A percentile compares a stretch with the other conserved stretches of the same genome.
Evolutionary conservation across 37 sponge, comb jelly and placozoan genomes (phyloP).

Genomic region (Spongilla lacustris): DNA sequence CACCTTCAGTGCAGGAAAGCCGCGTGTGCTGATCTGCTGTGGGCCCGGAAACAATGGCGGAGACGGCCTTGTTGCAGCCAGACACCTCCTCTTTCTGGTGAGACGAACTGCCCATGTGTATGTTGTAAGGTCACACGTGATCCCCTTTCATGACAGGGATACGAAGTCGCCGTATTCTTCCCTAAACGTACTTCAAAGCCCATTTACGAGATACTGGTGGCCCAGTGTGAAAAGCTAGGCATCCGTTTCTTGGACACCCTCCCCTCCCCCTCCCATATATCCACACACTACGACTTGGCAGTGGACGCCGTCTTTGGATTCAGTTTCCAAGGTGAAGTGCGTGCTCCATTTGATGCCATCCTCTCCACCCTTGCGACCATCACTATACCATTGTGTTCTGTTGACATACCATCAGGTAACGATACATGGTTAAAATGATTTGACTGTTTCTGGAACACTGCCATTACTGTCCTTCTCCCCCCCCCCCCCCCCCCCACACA

Average conservation of each 20-base stretch:
- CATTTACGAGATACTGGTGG: conserved; percentile 69
- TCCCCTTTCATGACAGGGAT: conserved; percentile 46
- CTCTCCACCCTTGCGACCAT: conserved; percentile 55
- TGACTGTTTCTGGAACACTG: too few relatives aligned
- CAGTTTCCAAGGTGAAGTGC: conserved; percentile 86
- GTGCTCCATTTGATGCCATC: conserved; percentile 87
- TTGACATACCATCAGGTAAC: conserved; percentile 96
- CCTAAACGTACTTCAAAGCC: conserved; percentile 84
- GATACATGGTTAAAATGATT: background rate
- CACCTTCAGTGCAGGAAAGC: background rate
- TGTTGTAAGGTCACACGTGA: too few relatives aligned
- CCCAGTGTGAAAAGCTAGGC: conserved; percentile 75
- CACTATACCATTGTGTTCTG: conserved; percentile 77
- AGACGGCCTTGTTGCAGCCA: conserved; percentile 95
- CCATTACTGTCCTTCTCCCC: too few relatives aligned
- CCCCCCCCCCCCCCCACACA: background rate
- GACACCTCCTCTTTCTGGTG: conserved; percentile 87
- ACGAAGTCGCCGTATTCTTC: conserved; percentile 69
- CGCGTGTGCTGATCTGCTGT: conserved; percentile 80
- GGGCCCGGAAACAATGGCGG: conserved; percentile 99
- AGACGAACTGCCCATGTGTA: conserved; percentile 3
- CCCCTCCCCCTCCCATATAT: conserved; percentile 52
- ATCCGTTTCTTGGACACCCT: conserved; percentile 63
- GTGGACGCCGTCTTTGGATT: conserved; percentile 97
- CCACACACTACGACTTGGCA: conserved; percentile 64